Conservation (phyloP, 2,888 invertebrate species). For the Limnephilus rhombicus region DNA sequence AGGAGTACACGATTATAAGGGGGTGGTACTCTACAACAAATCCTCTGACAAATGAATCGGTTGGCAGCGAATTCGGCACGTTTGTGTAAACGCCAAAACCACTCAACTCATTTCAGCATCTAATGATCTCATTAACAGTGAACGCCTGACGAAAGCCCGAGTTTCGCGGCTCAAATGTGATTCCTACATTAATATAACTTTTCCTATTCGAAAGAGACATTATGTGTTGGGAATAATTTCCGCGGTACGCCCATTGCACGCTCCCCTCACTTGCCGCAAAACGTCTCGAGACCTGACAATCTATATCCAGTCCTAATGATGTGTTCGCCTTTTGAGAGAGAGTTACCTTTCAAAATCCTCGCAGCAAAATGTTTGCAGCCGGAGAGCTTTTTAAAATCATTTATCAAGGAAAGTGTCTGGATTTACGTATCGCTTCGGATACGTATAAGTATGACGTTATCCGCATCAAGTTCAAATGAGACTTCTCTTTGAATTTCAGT, state of each 20-base stretch:
- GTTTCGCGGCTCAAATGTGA: conserved; percentile 32
- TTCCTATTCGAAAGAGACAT: conserved; percentile 52
- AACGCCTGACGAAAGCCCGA: conserved; percentile 61
- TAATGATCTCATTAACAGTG: conserved; percentile 67
- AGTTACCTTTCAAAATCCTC: conserved; percentile 16
- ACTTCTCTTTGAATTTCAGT: conserved; percentile 46
- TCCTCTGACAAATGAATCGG: conserved; percentile 56
- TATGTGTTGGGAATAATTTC: conserved; percentile 62
- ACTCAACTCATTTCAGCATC: conserved; percentile 62
- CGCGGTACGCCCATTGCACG: conserved; percentile 40
- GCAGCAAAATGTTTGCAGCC: conserved; percentile 23
- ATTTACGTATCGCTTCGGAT: conserved; percentile 38
- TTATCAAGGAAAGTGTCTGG: conserved; percentile 52
- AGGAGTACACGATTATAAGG: conserved; percentile 40
- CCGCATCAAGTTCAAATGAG: conserved; percentile 26
- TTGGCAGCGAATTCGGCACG: conserved; percentile 61
- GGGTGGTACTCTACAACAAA: conserved; percentile 44
- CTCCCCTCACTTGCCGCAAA: conserved; percentile 53
- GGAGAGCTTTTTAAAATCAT: conserved; percentile 56
- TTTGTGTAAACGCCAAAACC: conserved; percentile 64
- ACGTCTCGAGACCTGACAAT: conserved; percentile 59
- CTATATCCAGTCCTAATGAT: conserved; percentile 61
- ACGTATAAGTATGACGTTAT: conserved; percentile 33
- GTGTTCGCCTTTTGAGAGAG: conserved; percentile 61
- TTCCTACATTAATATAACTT: conserved; percentile 60